Base-by-base conservation (phyloP, 2,113 vertebrate genomes). In the Mastomys natalensis region DNA sequence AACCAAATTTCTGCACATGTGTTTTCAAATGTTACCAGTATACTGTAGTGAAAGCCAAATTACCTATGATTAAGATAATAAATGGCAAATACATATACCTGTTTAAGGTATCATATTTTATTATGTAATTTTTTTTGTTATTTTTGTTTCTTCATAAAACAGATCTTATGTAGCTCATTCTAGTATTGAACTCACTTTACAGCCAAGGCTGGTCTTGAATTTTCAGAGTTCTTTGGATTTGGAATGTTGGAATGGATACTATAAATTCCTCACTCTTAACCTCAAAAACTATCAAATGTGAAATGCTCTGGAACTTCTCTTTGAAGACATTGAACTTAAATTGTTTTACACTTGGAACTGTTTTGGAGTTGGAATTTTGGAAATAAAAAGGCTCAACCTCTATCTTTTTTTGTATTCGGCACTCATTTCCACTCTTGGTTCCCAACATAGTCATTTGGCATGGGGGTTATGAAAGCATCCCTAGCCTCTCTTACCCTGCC, bases 1-100 rank as follows among this genome's bases (percentile, higher is more conserved):
- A 16, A 92, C 87, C 19, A 85, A 95, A 84, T 85, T 60, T n/a
- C 93, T 68, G 62, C 72, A 73, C 74, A 37, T 60, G 58, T 96
- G 89, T 34, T 40, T 95, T 70, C 96, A 76, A 93, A 98, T 86
- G 95, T n/a, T 92, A 94, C 16, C 62, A 91, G 62, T 40, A n/a
- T 76, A 91, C 45, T 95, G 58, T 53, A 16, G 9, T 72, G 95
- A 95, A 73, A 3, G 96, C 68, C 43, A 76, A 96, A 97, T 3
- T 92, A 90, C 93, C 80, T 80, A 89, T 85, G 92, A 95, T 70
- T 78, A 70, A 93, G 43, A 86, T 95, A 31, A 95, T 89, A 89
- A 93, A 88, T 26, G 90, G 88, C 53, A 96, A 66, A 45, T 37
- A 73, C 91, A 94, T 58, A 72, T 74, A 95, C 93, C 74, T 96